Base-by-base conservation (phyloP, 2,888 invertebrate species). In the Protonemura montana region DNA sequence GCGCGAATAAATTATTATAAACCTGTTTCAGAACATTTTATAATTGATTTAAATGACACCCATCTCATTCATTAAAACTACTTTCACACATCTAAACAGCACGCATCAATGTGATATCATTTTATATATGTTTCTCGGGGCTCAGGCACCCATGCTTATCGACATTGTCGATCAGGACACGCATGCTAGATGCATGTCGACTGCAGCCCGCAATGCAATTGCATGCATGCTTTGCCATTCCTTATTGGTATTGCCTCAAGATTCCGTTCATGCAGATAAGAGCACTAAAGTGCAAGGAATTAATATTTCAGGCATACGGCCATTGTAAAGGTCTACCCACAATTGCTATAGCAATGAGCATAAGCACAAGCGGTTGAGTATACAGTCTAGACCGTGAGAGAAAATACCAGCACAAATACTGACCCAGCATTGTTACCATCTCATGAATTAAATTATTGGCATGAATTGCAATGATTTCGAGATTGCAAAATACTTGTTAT, bases 51-150 rank as follows among this genome's bases (percentile, higher is more conserved):
- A 59, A 59, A 59, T 59, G 27, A 27, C 27, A 27, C 28, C 35
- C 81, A 28, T 81, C 81, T 81, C 81, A 81, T 81, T 81, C 29
- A 81, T 81, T 28, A 81, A 7, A 81, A 30, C n/a, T 27, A 81
- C 81, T 81, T 81, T 28, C 81, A 30, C 81, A 30, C 81, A 29
- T 81, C 0, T 10, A 13, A 5, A 13, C 78, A 2, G 78, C 78
- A 78, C 78, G 81, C 30, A 30, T 28, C 13, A 7, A n/a, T 78
- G 26, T 25, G 26, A 78, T 78, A 16, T 25, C n/a, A n/a, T n/a
- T n/a, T n/a, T n/a, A n/a, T 26, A 78, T 25, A 6, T 16, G n/a
- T 78, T 28, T 27, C 28, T 28, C 26, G 28, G 78, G 26, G 78
- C 27, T 0, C 26, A 78, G 25, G 78, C 26, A 78, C 78, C 21